phyloP scores from a whole-genome alignment of 92 coral and sea anemone species.

The Nematostella vectensis region DNA sequence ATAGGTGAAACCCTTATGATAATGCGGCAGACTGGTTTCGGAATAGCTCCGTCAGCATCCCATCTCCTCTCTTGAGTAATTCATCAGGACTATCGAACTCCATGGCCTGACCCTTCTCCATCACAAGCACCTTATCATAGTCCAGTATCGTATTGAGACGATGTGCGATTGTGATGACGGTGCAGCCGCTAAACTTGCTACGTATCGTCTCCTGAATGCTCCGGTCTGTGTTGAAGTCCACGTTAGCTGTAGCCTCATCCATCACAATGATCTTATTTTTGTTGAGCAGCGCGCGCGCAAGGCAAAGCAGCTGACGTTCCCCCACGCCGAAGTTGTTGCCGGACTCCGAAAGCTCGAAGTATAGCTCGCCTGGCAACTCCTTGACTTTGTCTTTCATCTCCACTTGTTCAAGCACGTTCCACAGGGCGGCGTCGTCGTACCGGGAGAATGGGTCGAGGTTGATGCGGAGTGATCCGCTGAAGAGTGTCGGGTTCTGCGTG shows the following conservation, averaged over 20 bases:
- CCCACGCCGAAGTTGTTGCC: constrained; percentile 90
- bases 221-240: constrained; percentile 75
- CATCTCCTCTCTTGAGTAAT: constrained; percentile 43
- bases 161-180: constrained; percentile 87
- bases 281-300: constrained; percentile 76
- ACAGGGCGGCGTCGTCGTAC: constrained; percentile 54
- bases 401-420: constrained; percentile 85
- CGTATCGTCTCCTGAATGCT: constrained; percentile 78
- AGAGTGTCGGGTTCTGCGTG: constrained; percentile 80
- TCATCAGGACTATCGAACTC: constrained; percentile 68
- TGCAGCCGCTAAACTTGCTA: constrained; percentile 64
- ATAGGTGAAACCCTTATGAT: constrained; percentile 9
- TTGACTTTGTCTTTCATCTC: constrained; percentile 71
- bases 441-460: constrained; percentile 81
- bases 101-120: constrained; percentile 71
- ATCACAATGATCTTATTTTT: constrained; percentile 74
- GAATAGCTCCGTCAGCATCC: constrained; percentile 64
- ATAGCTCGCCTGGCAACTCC: constrained; percentile 58
- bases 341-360: constrained; percentile 66
- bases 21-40: constrained; percentile 72
- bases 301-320: constrained; percentile 69
- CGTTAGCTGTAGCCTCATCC: constrained; percentile 93
- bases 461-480: constrained; percentile 65
- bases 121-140: constrained; percentile 70
- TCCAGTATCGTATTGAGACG: constrained; percentile 78